Conservation (phyloP, 2,113 vertebrate species). For the Heloderma charlesbogerti region DNA sequence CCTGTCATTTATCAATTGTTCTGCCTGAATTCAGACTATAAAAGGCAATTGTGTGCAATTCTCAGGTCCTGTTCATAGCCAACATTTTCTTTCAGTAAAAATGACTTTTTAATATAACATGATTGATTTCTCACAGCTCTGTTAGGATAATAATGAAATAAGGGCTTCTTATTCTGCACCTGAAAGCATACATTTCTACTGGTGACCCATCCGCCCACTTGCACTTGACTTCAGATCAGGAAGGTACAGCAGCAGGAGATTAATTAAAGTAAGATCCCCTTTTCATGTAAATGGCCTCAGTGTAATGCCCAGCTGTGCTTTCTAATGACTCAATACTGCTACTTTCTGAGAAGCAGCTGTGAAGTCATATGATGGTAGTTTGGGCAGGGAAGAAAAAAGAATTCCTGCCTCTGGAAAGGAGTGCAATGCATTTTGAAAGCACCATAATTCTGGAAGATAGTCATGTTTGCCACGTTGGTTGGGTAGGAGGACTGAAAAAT, state of each 20-base stretch:
- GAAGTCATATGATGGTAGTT: conserved; percentile 27
- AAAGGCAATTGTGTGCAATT: conserved; percentile 41
- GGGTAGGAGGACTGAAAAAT: not conserved
- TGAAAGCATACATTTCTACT: conserved; percentile 34
- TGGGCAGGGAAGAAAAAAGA: not conserved
- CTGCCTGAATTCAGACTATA: not conserved
- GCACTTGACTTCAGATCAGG: conserved; percentile 55
- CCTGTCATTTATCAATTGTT: conserved; percentile 41
- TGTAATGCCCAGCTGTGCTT: conserved; percentile 36
- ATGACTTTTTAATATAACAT: conserved; percentile 47
- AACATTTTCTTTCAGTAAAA: conserved; percentile 44
- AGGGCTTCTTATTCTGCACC: conserved; percentile 48
- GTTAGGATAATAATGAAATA: conserved; percentile 57
- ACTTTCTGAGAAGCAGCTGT: conserved; percentile 35
- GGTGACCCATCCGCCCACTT: conserved; percentile 42
- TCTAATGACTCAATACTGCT: conserved; percentile 42
- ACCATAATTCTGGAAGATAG: not conserved
- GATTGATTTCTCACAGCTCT: conserved; percentile 46
- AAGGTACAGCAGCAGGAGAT: conserved; percentile 48
- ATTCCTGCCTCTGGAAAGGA: conserved; percentile 12
- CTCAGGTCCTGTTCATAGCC: conserved; percentile 50
- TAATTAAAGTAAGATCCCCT: conserved; percentile 58
- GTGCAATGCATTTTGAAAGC: not conserved
- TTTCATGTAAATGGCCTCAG: conserved; percentile 37
- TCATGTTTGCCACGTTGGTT: not conserved